A percentile compares a stretch with the other conserved stretches of the same genome.
These are phyloP conservation scores for Lepidurus apus DNA, from an alignment of 1,140 invertebrate genomes.

Conservation along the genomic window DNA sequence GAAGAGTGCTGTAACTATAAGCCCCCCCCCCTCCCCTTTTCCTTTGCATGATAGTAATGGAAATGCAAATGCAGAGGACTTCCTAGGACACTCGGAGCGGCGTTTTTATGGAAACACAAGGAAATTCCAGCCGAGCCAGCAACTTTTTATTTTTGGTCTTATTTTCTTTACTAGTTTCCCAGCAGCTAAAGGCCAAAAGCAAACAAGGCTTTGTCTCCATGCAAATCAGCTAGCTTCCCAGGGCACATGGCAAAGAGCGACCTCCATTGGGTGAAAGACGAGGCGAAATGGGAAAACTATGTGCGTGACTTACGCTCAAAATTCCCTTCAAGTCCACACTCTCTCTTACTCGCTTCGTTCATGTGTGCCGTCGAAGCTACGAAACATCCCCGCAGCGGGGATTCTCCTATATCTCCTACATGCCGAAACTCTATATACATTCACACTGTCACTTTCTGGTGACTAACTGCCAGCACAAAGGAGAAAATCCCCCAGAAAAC, in stretches of 20 bases:
- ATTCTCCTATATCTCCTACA: not conserved
- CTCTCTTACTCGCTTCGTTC: not conserved
- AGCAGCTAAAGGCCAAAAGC: not conserved
- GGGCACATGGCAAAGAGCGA: not conserved
- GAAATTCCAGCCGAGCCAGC: not conserved
- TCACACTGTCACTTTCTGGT: not conserved
- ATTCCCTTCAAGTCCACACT: not conserved
- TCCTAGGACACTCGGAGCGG: not conserved
- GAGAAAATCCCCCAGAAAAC: not conserved
- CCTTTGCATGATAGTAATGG: not conserved
- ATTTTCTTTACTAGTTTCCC: not conserved
- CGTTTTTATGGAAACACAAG: not conserved
- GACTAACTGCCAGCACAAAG: not conserved
- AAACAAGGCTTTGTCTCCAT: constrained; percentile 19
- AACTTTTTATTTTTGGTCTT: not conserved
- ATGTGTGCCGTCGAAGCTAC: not conserved
- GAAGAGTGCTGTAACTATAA: not conserved
- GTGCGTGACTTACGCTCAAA: constrained; percentile 4
- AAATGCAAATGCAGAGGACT: constrained; percentile 1
- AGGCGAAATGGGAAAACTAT: not conserved
- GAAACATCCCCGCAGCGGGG: not conserved
- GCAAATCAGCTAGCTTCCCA: not conserved
- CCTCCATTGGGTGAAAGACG: not conserved
- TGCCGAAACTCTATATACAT: not conserved
- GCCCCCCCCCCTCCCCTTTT: not conserved